phyloP scores from a whole-genome alignment of 1,140 invertebrate genomes.

The Oryctes rhinoceros region DNA sequence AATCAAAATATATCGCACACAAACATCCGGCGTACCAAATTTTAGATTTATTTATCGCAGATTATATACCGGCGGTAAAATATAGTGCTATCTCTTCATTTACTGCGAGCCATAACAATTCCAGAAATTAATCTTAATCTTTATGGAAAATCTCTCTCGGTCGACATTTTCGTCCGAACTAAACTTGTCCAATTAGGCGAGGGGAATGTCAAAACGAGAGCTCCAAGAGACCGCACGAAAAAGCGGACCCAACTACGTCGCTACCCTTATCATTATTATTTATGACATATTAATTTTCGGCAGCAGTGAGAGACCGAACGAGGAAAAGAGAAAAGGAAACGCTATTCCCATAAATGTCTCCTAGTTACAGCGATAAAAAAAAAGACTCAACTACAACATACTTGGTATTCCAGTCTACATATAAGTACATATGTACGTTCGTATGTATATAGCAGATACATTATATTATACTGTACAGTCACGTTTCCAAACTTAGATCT shows the following conservation, averaged over 20 bases:
- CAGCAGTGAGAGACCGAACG: not conserved
- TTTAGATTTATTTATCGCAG: too few species aligned
- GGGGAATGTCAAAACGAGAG: constrained; percentile 7
- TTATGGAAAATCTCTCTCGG: constrained; percentile 18
- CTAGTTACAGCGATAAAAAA: not conserved
- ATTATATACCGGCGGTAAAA: not conserved
- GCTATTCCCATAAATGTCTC: not conserved
- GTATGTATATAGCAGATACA: too few species aligned
- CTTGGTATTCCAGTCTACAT: too few species aligned
- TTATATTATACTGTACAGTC: too few species aligned
- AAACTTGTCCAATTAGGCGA: constrained; percentile 31
- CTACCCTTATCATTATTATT: constrained; percentile 34
- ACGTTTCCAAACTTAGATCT: too few species aligned
- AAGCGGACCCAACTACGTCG: constrained; percentile 14
- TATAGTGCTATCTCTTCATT: constrained; percentile 8
- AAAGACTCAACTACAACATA: not conserved
- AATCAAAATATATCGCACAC: too few species aligned
- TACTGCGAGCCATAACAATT: constrained; percentile 17
- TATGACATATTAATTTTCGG: constrained; percentile 32
- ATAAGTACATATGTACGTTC: too few species aligned
- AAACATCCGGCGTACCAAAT: too few species aligned
- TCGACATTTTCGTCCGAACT: constrained; percentile 26
- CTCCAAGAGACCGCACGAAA: constrained; percentile 17
- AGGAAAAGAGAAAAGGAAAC: not conserved
- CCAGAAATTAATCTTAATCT: constrained; percentile 34